These are phyloP conservation scores for Ianthella basta DNA, from an alignment of 37 sponge, comb jelly and placozoan genomes.

Conservation along the genomic window DNA sequence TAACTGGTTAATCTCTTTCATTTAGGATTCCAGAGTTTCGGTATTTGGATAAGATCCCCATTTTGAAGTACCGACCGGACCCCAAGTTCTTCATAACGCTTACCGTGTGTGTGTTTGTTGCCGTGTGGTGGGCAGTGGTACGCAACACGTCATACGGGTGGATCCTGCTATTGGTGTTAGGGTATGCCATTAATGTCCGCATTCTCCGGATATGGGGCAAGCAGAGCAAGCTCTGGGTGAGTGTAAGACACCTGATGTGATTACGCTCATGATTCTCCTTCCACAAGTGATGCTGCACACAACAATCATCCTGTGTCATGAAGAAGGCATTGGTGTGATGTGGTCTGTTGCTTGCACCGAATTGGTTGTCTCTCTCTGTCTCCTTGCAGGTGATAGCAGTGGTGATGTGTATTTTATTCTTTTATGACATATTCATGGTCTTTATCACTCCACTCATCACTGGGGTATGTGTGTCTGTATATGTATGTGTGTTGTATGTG, in stretches of 20 bases:
- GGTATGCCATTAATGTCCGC: not conserved
- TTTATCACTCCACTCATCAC: constrained; percentile 90
- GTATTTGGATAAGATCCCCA: constrained; percentile 42
- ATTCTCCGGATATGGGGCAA: not conserved
- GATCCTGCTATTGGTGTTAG: constrained; percentile 41
- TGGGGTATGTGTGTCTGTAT: constrained; percentile 45
- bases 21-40: constrained; percentile 9
- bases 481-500: no score
- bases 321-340: no score
- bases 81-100: constrained; percentile 69
- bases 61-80: constrained; percentile 70
- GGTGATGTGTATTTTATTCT: constrained; percentile 65
- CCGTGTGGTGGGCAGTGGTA: constrained; percentile 82
- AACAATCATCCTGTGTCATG: no score
- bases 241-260: no score
- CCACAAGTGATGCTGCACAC: no score
- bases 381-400: constrained; percentile 62
- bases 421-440: constrained; percentile 94
- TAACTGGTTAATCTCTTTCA: no score
- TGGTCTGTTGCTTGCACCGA: no score
- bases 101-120: constrained; percentile 44
- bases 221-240: no score
- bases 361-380: no score
- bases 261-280: no score
- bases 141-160: constrained; percentile 50